Conservation (phyloP, 30 jellyfish, hydroid and myxozoan genomes). For the Calvadosia cruxmelitensis region DNA sequence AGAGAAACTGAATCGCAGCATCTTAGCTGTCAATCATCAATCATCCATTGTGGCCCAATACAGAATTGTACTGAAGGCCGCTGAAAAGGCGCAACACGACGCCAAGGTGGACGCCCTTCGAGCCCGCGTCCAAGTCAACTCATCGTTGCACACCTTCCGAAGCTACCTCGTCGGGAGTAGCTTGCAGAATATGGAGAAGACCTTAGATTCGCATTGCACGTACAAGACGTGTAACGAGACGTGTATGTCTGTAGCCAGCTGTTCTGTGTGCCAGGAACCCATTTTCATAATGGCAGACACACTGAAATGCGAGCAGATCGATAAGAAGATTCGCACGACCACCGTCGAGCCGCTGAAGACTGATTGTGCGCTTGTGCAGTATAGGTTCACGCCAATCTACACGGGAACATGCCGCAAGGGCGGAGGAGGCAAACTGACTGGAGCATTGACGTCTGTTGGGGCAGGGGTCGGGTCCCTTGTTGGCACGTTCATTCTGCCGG, state of each 20-base stretch:
- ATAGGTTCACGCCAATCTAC: constrained; percentile 35
- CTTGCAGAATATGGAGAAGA: constrained; percentile 26
- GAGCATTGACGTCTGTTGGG: constrained; percentile 34
- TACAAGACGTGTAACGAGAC: constrained; percentile 10
- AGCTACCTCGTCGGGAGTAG: constrained; percentile 23
- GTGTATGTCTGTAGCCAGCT: constrained; percentile 29
- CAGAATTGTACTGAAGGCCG: neutral
- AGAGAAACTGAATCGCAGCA: neutral
- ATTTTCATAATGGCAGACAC: constrained; percentile 27
- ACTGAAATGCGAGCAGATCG: constrained; percentile 14
- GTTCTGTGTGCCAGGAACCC: constrained; percentile 35
- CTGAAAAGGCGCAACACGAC: neutral
- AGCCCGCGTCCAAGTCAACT: neutral
- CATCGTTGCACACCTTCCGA: constrained; percentile 18
- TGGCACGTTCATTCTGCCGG: constrained; percentile 11
- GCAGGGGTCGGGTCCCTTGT: constrained; percentile 30
- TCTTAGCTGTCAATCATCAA: neutral
- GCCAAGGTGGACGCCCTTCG: constrained; percentile 1
- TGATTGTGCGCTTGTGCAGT: constrained; percentile 16
- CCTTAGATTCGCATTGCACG: constrained; percentile 1
- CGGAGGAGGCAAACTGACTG: constrained; percentile 7
- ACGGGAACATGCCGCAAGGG: constrained; percentile 52
- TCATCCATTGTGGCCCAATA: neutral
- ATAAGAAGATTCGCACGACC: constrained; percentile 10
- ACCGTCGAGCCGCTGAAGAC: constrained; percentile 14